A percentile compares a stretch with the other conserved stretches of the same genome.
Conservation (phyloP, 2,797 vertebrate species). For the Muraenolepis orangiensis region DNA sequence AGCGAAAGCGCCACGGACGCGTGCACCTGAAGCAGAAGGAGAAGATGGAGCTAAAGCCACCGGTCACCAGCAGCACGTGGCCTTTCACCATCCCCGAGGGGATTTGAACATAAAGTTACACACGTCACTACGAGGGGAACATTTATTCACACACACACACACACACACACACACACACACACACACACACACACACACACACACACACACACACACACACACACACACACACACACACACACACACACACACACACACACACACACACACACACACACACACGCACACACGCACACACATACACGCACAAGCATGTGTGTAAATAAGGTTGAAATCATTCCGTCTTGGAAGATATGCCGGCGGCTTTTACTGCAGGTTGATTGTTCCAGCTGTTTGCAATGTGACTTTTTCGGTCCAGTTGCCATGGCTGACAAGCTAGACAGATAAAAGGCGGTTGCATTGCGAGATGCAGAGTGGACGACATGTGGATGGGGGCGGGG, state of each 20-base stretch:
- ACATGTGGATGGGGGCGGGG: not conserved
- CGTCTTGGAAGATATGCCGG: constrained; percentile 77
- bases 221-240: too few species aligned
- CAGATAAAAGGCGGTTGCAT: not conserved
- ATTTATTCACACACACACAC: too few species aligned
- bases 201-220: not conserved
- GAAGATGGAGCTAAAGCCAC: constrained; percentile 91
- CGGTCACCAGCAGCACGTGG: constrained; percentile 68
- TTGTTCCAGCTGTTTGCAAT: constrained; percentile 19
- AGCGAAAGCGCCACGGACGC: constrained; percentile 93
- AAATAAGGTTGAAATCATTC: constrained; percentile 69
- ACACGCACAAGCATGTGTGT: too few species aligned
- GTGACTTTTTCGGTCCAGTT: constrained; percentile 33
- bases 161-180: too few species aligned
- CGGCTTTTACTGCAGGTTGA: constrained; percentile 54
- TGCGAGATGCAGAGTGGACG: too few species aligned
- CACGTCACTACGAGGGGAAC: not conserved
- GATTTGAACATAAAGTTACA: constrained; percentile 63
- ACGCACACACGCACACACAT: constrained; percentile 1
- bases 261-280: not conserved
- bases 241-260: too few species aligned
- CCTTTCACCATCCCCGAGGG: constrained; percentile 78
- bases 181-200: not conserved
- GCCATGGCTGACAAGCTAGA: constrained; percentile 44
- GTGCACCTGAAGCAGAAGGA: constrained; percentile 97